Conservation (phyloP, 2,797 vertebrate genomes). For the Chaetophractus vellerosus region DNA sequence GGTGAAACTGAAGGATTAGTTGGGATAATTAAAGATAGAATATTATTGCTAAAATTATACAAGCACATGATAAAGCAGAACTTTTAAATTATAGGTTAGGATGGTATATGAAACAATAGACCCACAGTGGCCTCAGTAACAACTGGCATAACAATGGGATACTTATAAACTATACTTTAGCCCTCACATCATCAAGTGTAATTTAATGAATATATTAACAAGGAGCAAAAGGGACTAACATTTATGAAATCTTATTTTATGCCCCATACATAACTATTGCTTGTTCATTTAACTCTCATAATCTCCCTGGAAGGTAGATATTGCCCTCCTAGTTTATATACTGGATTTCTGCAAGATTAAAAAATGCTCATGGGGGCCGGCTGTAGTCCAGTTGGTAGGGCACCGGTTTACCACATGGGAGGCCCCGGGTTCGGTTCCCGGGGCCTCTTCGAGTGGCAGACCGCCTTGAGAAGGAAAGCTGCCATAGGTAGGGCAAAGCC, state of each 20-base stretch:
- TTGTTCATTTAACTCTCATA: background rate
- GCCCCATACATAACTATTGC: background rate
- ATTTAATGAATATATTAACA: slow-evolving; percentile 66
- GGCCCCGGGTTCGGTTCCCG: too few relatives aligned
- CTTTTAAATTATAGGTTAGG: slow-evolving; percentile 70
- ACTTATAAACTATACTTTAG: slow-evolving; percentile 27
- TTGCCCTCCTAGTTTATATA: background rate
- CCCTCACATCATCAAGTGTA: background rate
- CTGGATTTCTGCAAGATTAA: background rate
- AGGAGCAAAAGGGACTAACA: background rate
- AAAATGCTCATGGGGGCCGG: background rate
- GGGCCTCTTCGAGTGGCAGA: too few relatives aligned
- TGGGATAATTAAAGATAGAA: slow-evolving; percentile 47
- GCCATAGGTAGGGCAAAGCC: too few relatives aligned
- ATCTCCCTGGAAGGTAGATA: background rate
- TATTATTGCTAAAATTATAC: slow-evolving; percentile 63
- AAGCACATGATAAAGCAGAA: slow-evolving; percentile 40
- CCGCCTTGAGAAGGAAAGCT: too few relatives aligned
- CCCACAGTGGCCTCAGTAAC: background rate
- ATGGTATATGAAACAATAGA: slow-evolving; percentile 51
- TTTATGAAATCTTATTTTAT: background rate
- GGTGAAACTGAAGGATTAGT: slow-evolving; percentile 46
- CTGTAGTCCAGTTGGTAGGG: too few relatives aligned
- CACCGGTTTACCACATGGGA: too few relatives aligned
- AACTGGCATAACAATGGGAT: background rate